Base-by-base conservation (phyloP, 92 coral and sea anemone genomes). In the Micromussa lordhowensis region DNA sequence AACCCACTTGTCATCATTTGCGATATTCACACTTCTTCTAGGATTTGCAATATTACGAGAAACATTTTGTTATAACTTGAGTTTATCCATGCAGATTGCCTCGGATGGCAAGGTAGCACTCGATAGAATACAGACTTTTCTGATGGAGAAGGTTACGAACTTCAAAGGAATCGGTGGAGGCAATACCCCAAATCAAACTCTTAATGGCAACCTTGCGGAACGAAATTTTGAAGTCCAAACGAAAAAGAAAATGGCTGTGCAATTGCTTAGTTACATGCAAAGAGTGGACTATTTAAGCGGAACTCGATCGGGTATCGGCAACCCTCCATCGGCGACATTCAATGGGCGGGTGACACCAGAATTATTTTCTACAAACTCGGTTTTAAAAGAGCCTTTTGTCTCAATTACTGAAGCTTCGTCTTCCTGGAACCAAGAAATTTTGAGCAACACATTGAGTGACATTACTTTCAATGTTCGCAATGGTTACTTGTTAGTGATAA, bases 81-180 rank as follows among this genome's bases (percentile, higher is more conserved):
- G 81, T n/a, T 26, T 51, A 1, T 21, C 34, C 32, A 4, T 77
- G 26, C 29, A 44, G 0, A 22, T 21, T 21, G 63, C 29, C 0
- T 0, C 81, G n/a, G 81, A 77, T 5, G 63, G 16, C 4, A 77
- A 77, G n/a, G 81, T 77, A 26, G 81, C 81, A 22, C 30, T 77
- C 29, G 81, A 77, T 51, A 77, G 81, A 77, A 77, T 77, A 9
- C 81, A 77, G 18, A 22, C 28, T 3, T 77, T 77, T 48, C 61
- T 77, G 29, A 22, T 2, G 81, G 81, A 77, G 11, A 51, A 53
- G 40, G 68, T 57, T 3, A 2, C 57, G 21, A 44, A 77, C 14
- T 3, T 22, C 63, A 14, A 51, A 77, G 22, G 24, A 54, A 21
- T 22, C 68, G 28, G 28, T 21, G 68, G 0, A 9, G 0, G 21